Conservation (phyloP, 2,113 vertebrate genomes). For the Rissa tridactyla region DNA sequence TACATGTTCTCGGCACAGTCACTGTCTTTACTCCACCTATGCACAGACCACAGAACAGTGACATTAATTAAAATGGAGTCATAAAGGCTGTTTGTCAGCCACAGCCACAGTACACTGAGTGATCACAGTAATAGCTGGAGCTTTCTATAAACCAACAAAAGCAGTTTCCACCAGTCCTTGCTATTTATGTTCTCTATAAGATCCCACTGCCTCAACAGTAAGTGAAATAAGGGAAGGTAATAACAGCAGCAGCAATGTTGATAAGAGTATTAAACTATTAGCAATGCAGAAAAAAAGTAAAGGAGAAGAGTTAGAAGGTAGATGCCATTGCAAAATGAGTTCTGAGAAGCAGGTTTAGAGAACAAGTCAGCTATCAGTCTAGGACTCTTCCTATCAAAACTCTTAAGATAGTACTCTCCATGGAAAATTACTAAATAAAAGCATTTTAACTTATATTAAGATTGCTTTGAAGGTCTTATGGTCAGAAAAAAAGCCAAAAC, state of each 20-base stretch:
- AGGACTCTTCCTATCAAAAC: background rate
- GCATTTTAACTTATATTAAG: background rate
- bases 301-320: background rate
- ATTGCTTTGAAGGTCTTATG: background rate
- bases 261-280: background rate
- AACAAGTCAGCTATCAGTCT: background rate
- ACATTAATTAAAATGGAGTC: rapidly evolving
- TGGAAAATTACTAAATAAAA: background rate
- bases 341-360: background rate
- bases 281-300: background rate
- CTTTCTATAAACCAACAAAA: background rate
- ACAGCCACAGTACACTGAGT: background rate
- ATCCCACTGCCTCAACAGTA: background rate
- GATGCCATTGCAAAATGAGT: background rate
- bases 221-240: background rate
- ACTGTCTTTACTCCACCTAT: constrained; percentile 81
- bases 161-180: background rate
- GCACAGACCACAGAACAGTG: background rate
- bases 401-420: background rate
- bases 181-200: background rate
- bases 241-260: background rate
- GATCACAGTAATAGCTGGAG: background rate
- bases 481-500: background rate
- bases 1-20: constrained; percentile 97
- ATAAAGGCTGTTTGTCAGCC: background rate